Evolutionary conservation across 2,888 invertebrate species (phyloP).

Genomic region (Cataglyphis cursor): DNA sequence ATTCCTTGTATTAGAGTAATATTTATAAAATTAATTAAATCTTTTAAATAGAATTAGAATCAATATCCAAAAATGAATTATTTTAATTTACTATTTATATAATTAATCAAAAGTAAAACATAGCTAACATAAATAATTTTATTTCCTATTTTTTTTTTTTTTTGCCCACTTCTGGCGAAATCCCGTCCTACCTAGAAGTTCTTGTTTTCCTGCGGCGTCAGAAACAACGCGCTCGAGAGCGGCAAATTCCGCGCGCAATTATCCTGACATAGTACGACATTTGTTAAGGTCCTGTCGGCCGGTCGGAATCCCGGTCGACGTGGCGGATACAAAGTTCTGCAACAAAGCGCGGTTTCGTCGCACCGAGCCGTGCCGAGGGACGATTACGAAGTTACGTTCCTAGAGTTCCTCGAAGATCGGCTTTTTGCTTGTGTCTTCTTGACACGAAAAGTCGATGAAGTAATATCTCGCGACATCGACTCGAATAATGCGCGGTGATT

Average conservation of each 20-base stretch:
- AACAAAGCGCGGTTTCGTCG: constrained; percentile 25
- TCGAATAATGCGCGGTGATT: constrained; percentile 59
- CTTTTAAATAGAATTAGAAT: background rate
- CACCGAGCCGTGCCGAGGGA: constrained; percentile 25
- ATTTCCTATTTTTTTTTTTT: background rate
- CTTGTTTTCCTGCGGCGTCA: constrained; percentile 42
- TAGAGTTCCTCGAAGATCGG: constrained; percentile 36
- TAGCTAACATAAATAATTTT: background rate
- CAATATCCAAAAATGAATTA: background rate
- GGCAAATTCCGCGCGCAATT: constrained; percentile 72
- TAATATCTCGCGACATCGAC: constrained; percentile 65
- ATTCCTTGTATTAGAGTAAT: background rate
- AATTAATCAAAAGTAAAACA: background rate
- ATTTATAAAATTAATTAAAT: background rate
- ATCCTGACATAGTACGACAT: constrained; percentile 73
- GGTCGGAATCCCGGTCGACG: constrained; percentile 27
- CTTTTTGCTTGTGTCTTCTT: constrained; percentile 53
- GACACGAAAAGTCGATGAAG: constrained; percentile 58
- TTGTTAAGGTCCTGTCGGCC: constrained; percentile 63
- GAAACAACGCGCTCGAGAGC: constrained; percentile 58
- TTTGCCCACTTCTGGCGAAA: background rate
- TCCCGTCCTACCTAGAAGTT: background rate
- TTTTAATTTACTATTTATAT: background rate
- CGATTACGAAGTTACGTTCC: constrained; percentile 54
- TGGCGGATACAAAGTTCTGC: constrained; percentile 16